phyloP scores from a whole-genome alignment of 2,888 invertebrate genomes.

The Nymphalis c-album region DNA sequence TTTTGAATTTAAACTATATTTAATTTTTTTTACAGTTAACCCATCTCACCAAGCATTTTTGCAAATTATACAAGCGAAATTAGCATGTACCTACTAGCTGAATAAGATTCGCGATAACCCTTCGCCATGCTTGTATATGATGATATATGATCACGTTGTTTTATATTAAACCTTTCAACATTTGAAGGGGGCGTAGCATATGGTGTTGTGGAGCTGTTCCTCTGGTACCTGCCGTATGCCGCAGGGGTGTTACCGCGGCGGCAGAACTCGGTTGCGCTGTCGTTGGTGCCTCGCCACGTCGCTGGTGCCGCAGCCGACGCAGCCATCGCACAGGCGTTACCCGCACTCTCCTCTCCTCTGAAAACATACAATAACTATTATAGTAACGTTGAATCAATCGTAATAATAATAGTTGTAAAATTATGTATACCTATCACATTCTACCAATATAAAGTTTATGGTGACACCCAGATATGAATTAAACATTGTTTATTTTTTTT shows the following conservation, averaged over 20 bases:
- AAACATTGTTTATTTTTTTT: too few relatives aligned
- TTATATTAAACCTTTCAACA: slow-evolving; percentile 62
- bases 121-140: slow-evolving; percentile 8
- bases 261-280: slow-evolving; percentile 75
- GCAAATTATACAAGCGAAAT: background rate
- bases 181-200: slow-evolving; percentile 75
- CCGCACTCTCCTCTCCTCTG: slow-evolving; percentile 73
- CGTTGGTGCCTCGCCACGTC: slow-evolving; percentile 77
- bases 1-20: background rate
- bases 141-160: slow-evolving; percentile 19
- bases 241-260: slow-evolving; percentile 78
- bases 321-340: slow-evolving; percentile 71
- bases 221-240: slow-evolving; percentile 82
- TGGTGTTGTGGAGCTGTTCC: slow-evolving; percentile 73
- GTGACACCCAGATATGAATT: too few relatives aligned
- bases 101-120: slow-evolving; percentile 1
- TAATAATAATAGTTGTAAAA: too few relatives aligned
- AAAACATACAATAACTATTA: slow-evolving; percentile 20
- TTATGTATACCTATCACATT: too few relatives aligned
- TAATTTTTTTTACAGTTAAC: background rate
- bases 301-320: slow-evolving; percentile 75
- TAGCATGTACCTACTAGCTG: slow-evolving; percentile 2
- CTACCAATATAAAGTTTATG: too few relatives aligned
- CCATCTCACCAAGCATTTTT: background rate
- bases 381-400: background rate